Evolutionary conservation across 1,140 invertebrate species (phyloP), one percentile per base, ranked within the genome.

Genomic region (Papilio helenus): DNA sequence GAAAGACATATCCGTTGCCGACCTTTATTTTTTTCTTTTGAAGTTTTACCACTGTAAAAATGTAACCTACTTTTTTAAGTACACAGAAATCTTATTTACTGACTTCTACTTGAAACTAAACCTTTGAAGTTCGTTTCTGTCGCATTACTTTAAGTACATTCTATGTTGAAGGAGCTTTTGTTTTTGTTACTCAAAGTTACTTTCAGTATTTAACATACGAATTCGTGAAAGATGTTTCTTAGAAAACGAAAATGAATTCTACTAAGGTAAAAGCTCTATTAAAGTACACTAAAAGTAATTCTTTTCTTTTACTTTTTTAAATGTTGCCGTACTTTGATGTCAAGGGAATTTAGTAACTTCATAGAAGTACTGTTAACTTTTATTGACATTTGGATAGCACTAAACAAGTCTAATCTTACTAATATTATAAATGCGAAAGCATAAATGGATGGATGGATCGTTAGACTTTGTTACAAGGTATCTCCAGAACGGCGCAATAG

Each of bases 151-250:
- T 61, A 14, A 61, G 23, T 61, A 26, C 9, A 16, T 61, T 23
- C 20, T 61, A 61, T 12, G 12, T 61, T 61, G 58, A 61, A 61
- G 20, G 26, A 61, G 58, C 20, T 61, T 61, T 61, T 61, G 58
- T 61, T 61, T 26, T 61, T 61, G 10, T 61, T 61, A 14, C 58
- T 23, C 58, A 61, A 26, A 26, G 9, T 61, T 14, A 26, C 23
- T 55, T 55, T 55, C n/a, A 55, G 51, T 9, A 55, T 55, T 55
- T 55, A 55, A 8, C 51, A 55, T 20, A 9, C n/a, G 18, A 55
- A 55, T 20, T 26, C 58, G 16, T 26, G 58, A 61, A 61, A 26
- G 23, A 26, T 9, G 2, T 26, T 61, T 12, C 58, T 23, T 12
- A 26, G 58, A 26, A 26, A 61, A 61, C 55, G 55, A 12, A 39